Evolutionary conservation across 2,888 invertebrate genomes (phyloP).

Genomic region (Cantharis nigra): DNA sequence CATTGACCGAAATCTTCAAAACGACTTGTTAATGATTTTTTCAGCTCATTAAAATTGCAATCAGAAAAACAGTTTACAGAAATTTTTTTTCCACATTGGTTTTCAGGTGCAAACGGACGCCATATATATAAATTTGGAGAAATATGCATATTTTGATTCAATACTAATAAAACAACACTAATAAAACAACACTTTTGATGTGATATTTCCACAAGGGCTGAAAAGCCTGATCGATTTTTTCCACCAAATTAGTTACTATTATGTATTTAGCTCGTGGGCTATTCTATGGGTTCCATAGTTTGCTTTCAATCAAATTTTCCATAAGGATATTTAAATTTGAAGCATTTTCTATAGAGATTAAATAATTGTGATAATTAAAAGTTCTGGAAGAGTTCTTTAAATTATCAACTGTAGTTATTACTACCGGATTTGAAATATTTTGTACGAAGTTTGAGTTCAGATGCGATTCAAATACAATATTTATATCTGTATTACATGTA

Average conservation of each 20-base stretch:
- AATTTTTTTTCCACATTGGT: background rate
- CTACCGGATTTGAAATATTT: background rate
- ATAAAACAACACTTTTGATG: background rate
- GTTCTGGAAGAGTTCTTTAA: background rate
- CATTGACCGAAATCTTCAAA: background rate
- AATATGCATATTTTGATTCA: background rate
- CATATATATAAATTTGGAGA: background rate
- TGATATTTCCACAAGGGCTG: background rate
- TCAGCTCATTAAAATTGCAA: background rate
- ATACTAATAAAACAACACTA: background rate
- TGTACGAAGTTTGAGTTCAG: background rate
- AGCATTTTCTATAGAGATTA: background rate
- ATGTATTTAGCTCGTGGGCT: background rate
- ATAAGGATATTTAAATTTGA: background rate
- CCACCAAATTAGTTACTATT: background rate
- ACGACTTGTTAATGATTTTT: background rate
- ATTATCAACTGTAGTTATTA: background rate
- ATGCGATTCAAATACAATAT: background rate
- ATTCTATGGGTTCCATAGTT: background rate
- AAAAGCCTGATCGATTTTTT: background rate
- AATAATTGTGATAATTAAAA: background rate
- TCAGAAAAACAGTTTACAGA: background rate
- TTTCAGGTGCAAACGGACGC: background rate
- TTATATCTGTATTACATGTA: background rate
- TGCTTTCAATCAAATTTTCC: background rate